These are phyloP conservation scores for Leguminivora glycinivorella DNA, from an alignment of 1,140 invertebrate species.

Conservation along the genomic window DNA sequence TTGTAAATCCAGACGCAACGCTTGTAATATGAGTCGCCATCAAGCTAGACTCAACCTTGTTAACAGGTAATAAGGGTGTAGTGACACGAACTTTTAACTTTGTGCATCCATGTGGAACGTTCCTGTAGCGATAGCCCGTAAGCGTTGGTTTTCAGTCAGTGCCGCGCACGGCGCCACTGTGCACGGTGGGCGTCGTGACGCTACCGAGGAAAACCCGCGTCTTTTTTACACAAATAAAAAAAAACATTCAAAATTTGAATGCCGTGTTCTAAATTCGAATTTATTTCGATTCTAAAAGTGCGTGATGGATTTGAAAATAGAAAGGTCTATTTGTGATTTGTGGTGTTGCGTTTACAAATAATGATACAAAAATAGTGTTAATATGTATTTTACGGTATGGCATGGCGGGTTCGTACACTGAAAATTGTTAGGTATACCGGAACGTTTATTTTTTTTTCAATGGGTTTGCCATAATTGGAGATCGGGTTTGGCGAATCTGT, in stretches of 20 bases:
- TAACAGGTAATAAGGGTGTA: conserved; percentile 37
- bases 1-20: conserved; percentile 2
- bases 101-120: conserved; percentile 46
- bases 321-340: not conserved
- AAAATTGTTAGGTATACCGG: conserved; percentile 41
- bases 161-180: conserved; percentile 70
- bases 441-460: conserved; percentile 4
- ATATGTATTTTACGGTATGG: conserved; percentile 56
- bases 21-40: conserved; percentile 7
- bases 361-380: conserved; percentile 63
- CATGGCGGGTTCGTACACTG: conserved; percentile 47
- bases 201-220: conserved; percentile 49
- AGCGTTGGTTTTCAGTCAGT: conserved; percentile 60
- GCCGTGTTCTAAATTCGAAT: conserved; percentile 21
- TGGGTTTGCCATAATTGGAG: conserved; percentile 14
- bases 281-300: conserved; percentile 18
- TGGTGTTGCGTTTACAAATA: conserved; percentile 44
- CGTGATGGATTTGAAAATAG: not conserved
- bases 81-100: conserved; percentile 33
- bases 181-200: conserved; percentile 68
- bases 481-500: not conserved
- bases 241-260: conserved; percentile 37
- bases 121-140: conserved; percentile 49
- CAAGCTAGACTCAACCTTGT: conserved; percentile 43
- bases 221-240: conserved; percentile 42